Base-by-base conservation (phyloP, 2,113 vertebrate species). In the Chloropsis cyanopogon region DNA sequence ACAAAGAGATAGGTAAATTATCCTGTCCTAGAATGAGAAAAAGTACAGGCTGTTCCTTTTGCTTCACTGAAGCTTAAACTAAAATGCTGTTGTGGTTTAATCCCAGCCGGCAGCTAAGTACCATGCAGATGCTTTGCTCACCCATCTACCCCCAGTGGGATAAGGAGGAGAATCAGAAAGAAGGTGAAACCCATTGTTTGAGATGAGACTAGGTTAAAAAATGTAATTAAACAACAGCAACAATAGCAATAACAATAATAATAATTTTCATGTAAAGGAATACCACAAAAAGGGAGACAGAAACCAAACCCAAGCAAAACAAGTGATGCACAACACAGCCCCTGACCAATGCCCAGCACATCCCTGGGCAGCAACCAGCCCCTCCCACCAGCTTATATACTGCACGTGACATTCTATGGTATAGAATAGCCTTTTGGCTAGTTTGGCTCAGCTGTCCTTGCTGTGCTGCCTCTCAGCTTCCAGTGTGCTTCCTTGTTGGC, bases 81-180 rank as follows among this genome's bases (percentile, higher is more conserved):
- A 33, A 91, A 87, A 68, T 6, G 85, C 24, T 66, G 9, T 21
- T 31, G 25, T 9, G 11, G 18, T 66, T 47, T 86, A 47, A 53
- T 46, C n/a, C 35, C 12, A 31, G 52, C 3, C 0, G 0, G 24
- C 17, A 47, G 8, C 13, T 37, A 37, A 54, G 22, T 39, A 28
- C 18, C 41, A 20, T 0, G 3, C 17, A 33, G 21, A 25, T 26
- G 15, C 39, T 86, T 53, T 47, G 22, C 19, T 83, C 49, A 37
- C 4, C 6, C 35, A 23, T 49, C 25, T 47, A 66, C 19, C 35
- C 22, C 7, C 8, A 14, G 9, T 18, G 15, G 47, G 18, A 54
- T 37, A 9, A 50, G 25, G 14, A 66, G 29, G 15, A 86, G 25
- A 53, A 33, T 49, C 18, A 61, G 39, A 66, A 42, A 35, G 33